Conservation (phyloP, 2,113 vertebrate genomes). For the Cepphus grylle region DNA sequence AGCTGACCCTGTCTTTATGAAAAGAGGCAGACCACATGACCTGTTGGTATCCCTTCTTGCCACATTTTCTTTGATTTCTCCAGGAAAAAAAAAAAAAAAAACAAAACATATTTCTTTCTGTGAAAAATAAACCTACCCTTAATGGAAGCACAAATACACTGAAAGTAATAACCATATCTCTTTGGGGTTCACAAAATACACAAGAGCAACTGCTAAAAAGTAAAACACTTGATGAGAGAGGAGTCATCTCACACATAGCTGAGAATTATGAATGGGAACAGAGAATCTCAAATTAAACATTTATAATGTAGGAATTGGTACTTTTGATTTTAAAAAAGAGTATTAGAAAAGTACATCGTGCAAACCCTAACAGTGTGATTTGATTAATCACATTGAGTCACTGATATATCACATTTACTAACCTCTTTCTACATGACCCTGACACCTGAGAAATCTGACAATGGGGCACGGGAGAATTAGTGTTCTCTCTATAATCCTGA, state of each 20-base stretch:
- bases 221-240: neutral
- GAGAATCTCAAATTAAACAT: neutral
- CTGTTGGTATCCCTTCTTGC: neutral
- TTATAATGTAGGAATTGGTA: neutral
- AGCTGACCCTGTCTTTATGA: slow-evolving; percentile 19
- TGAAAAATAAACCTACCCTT: neutral
- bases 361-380: neutral
- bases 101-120: neutral
- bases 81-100: neutral
- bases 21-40: neutral
- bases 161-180: neutral
- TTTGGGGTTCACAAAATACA: neutral
- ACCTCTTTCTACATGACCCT: neutral
- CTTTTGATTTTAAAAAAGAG: neutral
- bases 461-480: neutral
- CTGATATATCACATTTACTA: neutral
- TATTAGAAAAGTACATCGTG: neutral
- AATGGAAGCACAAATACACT: neutral
- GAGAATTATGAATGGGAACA: neutral
- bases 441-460: neutral
- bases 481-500: neutral
- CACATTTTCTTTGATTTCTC: neutral
- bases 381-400: neutral
- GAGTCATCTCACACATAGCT: neutral
- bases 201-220: neutral